Percentiles rank a stretch among this genome's conserved stretches.
These are phyloP conservation scores for Oncorhynchus tshawytscha DNA, from an alignment of 2,113 vertebrate genomes.

Conservation along the genomic window DNA sequence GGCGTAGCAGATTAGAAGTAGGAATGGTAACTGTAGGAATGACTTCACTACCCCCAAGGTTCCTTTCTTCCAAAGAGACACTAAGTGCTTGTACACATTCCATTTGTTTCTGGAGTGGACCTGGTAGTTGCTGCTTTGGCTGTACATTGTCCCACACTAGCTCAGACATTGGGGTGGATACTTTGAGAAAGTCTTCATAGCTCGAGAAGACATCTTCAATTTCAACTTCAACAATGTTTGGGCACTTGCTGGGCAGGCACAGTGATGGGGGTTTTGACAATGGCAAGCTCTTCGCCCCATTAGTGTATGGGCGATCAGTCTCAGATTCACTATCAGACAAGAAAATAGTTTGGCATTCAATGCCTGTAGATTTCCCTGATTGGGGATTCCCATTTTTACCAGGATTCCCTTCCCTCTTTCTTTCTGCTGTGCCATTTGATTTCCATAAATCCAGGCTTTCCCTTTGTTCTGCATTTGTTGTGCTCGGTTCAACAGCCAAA, in stretches of 20 bases:
- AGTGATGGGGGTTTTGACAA: background rate
- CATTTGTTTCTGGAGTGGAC: background rate
- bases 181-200: constrained; percentile 17
- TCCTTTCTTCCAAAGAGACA: background rate
- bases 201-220: constrained; percentile 6
- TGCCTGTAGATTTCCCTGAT: background rate
- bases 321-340: background rate
- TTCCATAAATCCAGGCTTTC: background rate
- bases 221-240: background rate
- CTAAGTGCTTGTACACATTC: background rate
- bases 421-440: background rate
- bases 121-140: background rate
- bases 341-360: constrained; percentile 7
- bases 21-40: background rate
- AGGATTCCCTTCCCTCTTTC: background rate
- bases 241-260: background rate
- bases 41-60: background rate
- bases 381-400: background rate
- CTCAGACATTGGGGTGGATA: background rate
- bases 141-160: background rate
- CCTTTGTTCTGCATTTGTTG: background rate
- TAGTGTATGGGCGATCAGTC: background rate
- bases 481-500: background rate
- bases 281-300: background rate
- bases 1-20: background rate